A percentile compares a stretch with the other conserved stretches of the same genome.
Conservation (phyloP, 2,113 vertebrate genomes). For the Eudyptes chrysolophus region DNA sequence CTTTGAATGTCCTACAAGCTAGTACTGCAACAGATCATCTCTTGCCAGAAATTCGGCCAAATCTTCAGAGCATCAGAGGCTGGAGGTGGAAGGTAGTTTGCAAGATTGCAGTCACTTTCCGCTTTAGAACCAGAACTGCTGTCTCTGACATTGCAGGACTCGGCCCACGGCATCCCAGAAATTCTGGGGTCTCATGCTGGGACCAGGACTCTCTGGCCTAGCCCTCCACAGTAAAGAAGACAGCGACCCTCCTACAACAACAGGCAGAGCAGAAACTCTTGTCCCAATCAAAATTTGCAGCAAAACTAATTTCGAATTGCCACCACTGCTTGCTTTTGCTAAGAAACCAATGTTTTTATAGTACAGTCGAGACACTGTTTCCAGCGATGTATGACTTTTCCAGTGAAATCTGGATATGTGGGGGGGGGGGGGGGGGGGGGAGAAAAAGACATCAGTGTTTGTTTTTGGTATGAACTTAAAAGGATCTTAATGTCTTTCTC, state of each 20-base stretch:
- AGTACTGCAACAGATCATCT: not conserved
- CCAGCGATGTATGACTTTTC: not conserved
- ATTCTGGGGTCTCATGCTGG: not conserved
- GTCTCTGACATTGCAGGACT: not conserved
- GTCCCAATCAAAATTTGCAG: not conserved
- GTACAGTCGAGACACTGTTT: not conserved
- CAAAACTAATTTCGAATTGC: not conserved
- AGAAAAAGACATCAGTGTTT: not conserved
- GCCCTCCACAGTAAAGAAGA: not conserved
- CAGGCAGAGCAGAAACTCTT: not conserved
- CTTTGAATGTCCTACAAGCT: not conserved
- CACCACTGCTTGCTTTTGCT: not conserved
- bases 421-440: rapidly evolving
- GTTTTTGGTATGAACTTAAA: not conserved
- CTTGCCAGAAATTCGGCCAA: not conserved
- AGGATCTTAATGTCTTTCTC: not conserved
- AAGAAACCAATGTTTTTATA: not conserved
- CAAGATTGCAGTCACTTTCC: not conserved
- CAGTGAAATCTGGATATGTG: not conserved
- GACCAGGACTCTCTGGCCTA: not conserved
- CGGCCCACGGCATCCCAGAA: not conserved
- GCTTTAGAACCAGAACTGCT: not conserved
- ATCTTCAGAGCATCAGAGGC: not conserved
- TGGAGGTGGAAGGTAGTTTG: not conserved
- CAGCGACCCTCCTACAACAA: not conserved